These are phyloP conservation scores for Turritopsis rubra DNA, from an alignment of 30 jellyfish, hydroid and myxozoan genomes.

Conservation along the genomic window DNA sequence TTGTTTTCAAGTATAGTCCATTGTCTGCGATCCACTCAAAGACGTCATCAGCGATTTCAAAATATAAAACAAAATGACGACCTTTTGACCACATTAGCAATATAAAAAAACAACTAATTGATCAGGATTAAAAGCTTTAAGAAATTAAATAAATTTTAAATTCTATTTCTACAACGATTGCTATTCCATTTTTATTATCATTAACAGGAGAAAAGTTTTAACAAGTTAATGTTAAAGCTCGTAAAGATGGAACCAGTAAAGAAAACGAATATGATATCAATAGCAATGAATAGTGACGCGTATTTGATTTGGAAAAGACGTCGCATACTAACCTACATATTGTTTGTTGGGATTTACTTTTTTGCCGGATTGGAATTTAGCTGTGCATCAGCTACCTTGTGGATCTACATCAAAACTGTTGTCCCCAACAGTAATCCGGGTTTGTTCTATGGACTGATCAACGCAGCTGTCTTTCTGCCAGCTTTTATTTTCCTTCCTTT, in stretches of 20 bases:
- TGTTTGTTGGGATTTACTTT: background rate
- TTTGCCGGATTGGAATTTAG: background rate
- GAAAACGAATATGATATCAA: background rate
- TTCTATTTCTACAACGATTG: too few relatives aligned
- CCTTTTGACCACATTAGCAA: too few relatives aligned
- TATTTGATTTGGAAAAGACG: background rate
- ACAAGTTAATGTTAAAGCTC: background rate
- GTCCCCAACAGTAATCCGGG: background rate
- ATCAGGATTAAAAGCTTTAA: too few relatives aligned
- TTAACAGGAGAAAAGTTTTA: too few relatives aligned
- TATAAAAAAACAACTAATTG: too few relatives aligned
- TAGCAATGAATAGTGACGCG: background rate
- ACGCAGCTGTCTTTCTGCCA: slow-evolving; percentile 2
- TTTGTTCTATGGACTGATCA: background rate
- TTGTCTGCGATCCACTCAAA: too few relatives aligned
- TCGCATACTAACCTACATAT: background rate
- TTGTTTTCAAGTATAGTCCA: too few relatives aligned
- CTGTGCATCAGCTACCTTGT: background rate
- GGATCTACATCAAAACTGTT: background rate
- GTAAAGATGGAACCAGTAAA: background rate
- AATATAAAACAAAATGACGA: too few relatives aligned
- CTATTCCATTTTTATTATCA: too few relatives aligned
- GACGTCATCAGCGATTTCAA: too few relatives aligned
- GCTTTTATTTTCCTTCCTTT: background rate
- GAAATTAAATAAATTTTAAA: too few relatives aligned